phyloP scores from a whole-genome alignment of 2,113 vertebrate species.

The Xenopus tropicalis region DNA sequence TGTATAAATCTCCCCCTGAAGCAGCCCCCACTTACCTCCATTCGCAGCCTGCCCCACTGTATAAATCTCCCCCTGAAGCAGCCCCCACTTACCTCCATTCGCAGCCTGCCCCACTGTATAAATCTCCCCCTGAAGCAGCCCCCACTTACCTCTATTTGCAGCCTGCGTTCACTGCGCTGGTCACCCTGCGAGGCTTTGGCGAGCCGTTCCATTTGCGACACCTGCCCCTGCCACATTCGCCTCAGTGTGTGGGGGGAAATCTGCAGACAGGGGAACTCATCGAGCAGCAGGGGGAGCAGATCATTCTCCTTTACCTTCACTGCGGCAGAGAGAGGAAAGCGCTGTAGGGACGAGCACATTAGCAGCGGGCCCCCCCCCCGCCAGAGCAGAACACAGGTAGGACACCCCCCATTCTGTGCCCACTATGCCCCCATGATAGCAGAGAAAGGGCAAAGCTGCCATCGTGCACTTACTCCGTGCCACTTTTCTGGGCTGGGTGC shows the following conservation, averaged over 20 bases:
- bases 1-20: too few relatives aligned
- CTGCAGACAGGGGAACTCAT: conserved; percentile 82
- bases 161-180: conserved; percentile 59
- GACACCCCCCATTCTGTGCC: too few relatives aligned
- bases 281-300: conserved; percentile 76
- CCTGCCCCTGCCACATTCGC: conserved; percentile 86
- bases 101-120: too few relatives aligned
- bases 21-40: too few relatives aligned
- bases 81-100: too few relatives aligned
- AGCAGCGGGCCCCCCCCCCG: background rate
- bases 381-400: too few relatives aligned
- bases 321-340: conserved; percentile 51
- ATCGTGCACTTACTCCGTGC: conserved; percentile 72
- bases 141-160: conserved; percentile 70
- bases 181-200: conserved; percentile 53
- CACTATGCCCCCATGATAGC: too few relatives aligned
- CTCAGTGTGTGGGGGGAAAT: conserved; percentile 72
- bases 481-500: conserved; percentile 63
- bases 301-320: conserved; percentile 79
- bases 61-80: too few relatives aligned
- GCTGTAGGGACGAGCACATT: background rate
- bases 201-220: conserved; percentile 74
- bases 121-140: too few relatives aligned
- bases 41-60: too few relatives aligned
- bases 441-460: too few relatives aligned